Percentiles rank a stretch among this genome's conserved stretches.
Conservation (phyloP, 2,797 vertebrate species). For the Danio jaintianensis region DNA sequence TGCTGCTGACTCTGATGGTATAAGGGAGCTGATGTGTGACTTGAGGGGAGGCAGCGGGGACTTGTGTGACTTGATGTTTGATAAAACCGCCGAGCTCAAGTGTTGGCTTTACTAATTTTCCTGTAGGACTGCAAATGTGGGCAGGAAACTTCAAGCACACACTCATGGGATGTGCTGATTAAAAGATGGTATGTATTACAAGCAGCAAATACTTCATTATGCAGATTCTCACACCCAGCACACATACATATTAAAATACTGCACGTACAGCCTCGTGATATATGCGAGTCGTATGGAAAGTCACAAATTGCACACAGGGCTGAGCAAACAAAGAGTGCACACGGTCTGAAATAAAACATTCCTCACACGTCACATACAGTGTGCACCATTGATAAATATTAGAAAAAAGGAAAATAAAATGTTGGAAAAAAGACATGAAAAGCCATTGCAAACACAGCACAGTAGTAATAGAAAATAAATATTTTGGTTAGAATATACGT, state of each 20-base stretch:
- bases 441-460: too few species aligned
- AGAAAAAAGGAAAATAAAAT: too few species aligned
- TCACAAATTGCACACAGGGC: not conserved
- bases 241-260: constrained; percentile 6
- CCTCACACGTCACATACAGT: not conserved
- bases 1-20: constrained; percentile 50
- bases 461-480: too few species aligned
- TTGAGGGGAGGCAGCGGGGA: not conserved
- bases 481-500: too few species aligned
- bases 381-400: too few species aligned
- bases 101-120: constrained; percentile 49
- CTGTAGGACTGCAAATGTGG: constrained; percentile 18
- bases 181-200: constrained; percentile 42
- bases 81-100: constrained; percentile 17
- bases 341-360: constrained; percentile 3
- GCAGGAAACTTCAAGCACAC: constrained; percentile 19
- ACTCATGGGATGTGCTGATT: constrained; percentile 44
- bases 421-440: too few species aligned
- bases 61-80: constrained; percentile 11
- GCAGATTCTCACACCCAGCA: constrained; percentile 1
- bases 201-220: constrained; percentile 30
- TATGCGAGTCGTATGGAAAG: not conserved
- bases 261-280: not conserved
- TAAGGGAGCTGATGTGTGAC: not conserved
- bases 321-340: not conserved